A percentile compares a stretch with the other conserved stretches of the same genome.
phyloP scores from a whole-genome alignment of 2,888 invertebrate species.

The Nycteola revayana region DNA sequence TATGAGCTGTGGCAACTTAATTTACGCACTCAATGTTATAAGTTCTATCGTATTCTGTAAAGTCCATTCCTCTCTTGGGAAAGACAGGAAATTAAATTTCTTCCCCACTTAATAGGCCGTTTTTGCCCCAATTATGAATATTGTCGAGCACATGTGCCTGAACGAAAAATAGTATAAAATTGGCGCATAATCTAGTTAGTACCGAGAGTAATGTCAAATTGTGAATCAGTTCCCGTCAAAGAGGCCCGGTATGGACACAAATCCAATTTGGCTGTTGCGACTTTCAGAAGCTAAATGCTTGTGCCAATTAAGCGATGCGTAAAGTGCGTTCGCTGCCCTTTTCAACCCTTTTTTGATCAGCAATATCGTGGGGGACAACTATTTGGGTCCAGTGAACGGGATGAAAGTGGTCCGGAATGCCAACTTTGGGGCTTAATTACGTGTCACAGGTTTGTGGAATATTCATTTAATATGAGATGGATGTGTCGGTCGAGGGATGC shows the following conservation, averaged over 20 bases:
- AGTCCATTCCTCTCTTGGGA: no score
- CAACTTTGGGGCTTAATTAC: constrained; percentile 42
- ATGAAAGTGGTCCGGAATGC: constrained; percentile 46
- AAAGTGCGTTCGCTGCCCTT: constrained; percentile 61
- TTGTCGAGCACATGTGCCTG: constrained; percentile 22
- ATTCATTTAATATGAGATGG: constrained; percentile 39
- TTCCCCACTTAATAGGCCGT: no score
- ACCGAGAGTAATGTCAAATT: constrained; percentile 64
- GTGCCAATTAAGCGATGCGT: constrained; percentile 75
- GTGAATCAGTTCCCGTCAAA: constrained; percentile 69
- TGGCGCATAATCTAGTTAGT: constrained; percentile 70
- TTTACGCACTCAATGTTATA: no score
- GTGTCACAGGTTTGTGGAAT: constrained; percentile 33
- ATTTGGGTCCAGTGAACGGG: constrained; percentile 43
- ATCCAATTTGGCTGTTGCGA: constrained; percentile 76
- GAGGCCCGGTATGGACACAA: constrained; percentile 59
- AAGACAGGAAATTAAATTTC: no score
- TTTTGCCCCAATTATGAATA: constrained; percentile 27
- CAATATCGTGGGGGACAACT: constrained; percentile 45
- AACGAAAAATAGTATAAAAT: constrained; percentile 55
- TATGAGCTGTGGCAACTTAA: no score
- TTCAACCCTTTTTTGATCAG: constrained; percentile 52
- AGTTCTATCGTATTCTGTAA: no score
- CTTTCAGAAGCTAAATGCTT: constrained; percentile 69
- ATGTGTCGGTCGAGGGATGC: constrained; percentile 20